These are phyloP conservation scores for Tachyglossus aculeatus DNA, from an alignment of 2,797 vertebrate genomes.

Conservation along the genomic window DNA sequence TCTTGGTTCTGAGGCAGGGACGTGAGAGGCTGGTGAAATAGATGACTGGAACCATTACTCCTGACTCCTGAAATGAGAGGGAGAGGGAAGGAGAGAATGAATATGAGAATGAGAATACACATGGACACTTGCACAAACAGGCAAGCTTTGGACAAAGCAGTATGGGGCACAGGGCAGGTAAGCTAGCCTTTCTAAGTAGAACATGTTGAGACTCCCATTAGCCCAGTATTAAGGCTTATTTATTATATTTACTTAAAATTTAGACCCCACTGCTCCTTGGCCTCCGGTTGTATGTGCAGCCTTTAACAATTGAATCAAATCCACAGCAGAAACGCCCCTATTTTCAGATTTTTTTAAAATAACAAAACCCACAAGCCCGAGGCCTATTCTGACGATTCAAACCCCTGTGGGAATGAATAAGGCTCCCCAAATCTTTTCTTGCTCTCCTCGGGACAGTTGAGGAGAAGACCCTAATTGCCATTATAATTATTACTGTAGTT, in stretches of 20 bases:
- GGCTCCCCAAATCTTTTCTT: too few species aligned
- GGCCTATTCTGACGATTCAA: too few species aligned
- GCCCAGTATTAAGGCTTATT: slow-evolving; percentile 35
- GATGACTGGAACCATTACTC: too few species aligned
- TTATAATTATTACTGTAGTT: too few species aligned
- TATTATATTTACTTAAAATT: slow-evolving; percentile 36
- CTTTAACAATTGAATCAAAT: slow-evolving; percentile 21
- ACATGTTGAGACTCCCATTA: slow-evolving; percentile 2
- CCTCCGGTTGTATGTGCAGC: slow-evolving; percentile 7
- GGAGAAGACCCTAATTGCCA: too few species aligned
- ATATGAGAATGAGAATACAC: background rate
- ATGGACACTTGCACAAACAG: too few species aligned
- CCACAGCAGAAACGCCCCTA: slow-evolving; percentile 1
- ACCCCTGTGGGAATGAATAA: too few species aligned
- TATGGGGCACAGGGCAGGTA: background rate
- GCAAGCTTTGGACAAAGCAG: too few species aligned
- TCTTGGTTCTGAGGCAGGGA: background rate
- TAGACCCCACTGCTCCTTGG: background rate
- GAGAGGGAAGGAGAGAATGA: background rate
- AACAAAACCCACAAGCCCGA: too few species aligned
- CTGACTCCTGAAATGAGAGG: background rate
- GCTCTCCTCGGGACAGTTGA: too few species aligned
- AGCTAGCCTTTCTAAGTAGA: background rate
- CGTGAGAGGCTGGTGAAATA: background rate
- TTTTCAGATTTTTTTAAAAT: background rate